These are phyloP conservation scores for Archilochus colubris DNA, from an alignment of 2,113 vertebrate species.

Conservation along the genomic window DNA sequence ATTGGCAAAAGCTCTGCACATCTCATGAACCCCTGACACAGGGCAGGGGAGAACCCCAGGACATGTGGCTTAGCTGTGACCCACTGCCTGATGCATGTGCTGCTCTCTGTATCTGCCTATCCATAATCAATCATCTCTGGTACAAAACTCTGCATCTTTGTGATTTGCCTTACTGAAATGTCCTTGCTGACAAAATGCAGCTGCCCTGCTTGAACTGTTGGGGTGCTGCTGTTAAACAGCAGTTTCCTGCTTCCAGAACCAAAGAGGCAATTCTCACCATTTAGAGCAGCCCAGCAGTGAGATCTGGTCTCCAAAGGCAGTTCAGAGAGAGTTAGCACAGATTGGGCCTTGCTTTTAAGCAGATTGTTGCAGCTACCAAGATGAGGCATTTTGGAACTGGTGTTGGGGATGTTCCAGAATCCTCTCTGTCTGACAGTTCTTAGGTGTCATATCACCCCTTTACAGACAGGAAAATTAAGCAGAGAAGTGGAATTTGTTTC, in stretches of 20 bases:
- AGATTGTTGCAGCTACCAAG: background rate
- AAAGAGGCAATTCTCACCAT: background rate
- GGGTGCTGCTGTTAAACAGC: background rate
- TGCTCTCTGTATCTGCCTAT: background rate
- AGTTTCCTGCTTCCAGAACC: background rate
- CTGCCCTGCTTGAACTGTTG: background rate
- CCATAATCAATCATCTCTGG: background rate
- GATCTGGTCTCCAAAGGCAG: background rate
- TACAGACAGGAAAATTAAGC: background rate
- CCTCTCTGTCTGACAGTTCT: background rate
- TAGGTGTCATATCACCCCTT: background rate
- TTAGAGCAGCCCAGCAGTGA: background rate
- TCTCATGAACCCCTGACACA: fast-evolving
- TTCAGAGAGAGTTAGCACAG: background rate
- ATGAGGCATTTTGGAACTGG: background rate
- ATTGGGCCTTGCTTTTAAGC: background rate
- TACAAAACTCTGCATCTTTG: background rate
- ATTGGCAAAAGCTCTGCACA: background rate
- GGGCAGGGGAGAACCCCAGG: background rate
- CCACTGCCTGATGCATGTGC: background rate
- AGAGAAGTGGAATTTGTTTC: background rate
- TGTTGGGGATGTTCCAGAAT: background rate
- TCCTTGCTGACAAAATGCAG: background rate
- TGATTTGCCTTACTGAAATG: background rate
- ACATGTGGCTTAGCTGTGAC: background rate